A percentile compares a stretch with the other conserved stretches of the same genome.
phyloP scores from a whole-genome alignment of 1,140 invertebrate genomes.

The Diabrotica virgifera region DNA sequence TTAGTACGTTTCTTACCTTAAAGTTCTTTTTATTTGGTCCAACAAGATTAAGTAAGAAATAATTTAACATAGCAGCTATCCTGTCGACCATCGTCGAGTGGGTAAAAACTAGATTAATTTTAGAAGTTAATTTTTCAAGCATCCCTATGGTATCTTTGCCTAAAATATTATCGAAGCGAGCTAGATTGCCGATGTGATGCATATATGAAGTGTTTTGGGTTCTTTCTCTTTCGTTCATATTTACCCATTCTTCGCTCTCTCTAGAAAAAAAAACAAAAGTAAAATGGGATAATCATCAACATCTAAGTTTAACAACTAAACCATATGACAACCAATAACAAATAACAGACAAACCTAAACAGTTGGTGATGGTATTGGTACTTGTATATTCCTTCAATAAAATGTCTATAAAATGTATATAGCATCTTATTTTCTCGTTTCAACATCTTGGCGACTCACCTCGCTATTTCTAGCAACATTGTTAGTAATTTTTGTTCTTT shows the following conservation, averaged over 20 bases:
- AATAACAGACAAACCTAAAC: too few relatives aligned
- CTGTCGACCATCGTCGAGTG: conserved; percentile 90
- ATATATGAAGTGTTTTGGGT: conserved; percentile 73
- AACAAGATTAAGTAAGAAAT: conserved; percentile 86
- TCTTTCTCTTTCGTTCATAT: conserved; percentile 66
- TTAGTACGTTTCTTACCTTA: conserved; percentile 59
- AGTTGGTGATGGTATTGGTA: neutral
- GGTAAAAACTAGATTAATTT: conserved; percentile 86
- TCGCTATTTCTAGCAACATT: too few relatives aligned
- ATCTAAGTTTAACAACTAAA: too few relatives aligned
- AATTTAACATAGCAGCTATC: conserved; percentile 93
- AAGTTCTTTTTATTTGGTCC: conserved; percentile 84
- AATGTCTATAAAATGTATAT: too few relatives aligned
- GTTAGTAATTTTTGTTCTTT: too few relatives aligned
- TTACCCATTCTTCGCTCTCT: conserved; percentile 76
- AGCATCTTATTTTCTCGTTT: too few relatives aligned
- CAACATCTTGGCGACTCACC: too few relatives aligned
- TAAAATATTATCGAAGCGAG: conserved; percentile 90
- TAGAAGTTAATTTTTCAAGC: conserved; percentile 76
- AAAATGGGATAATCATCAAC: too few relatives aligned
- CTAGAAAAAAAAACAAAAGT: conserved; percentile 45
- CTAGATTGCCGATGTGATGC: conserved; percentile 77
- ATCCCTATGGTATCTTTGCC: conserved; percentile 85
- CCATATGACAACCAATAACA: too few relatives aligned
- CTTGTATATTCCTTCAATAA: neutral